Percentiles rank a stretch among this genome's conserved stretches.
Evolutionary conservation across 23 tunicate species (phyloP).

Genomic region (Ascidia mentula): DNA sequence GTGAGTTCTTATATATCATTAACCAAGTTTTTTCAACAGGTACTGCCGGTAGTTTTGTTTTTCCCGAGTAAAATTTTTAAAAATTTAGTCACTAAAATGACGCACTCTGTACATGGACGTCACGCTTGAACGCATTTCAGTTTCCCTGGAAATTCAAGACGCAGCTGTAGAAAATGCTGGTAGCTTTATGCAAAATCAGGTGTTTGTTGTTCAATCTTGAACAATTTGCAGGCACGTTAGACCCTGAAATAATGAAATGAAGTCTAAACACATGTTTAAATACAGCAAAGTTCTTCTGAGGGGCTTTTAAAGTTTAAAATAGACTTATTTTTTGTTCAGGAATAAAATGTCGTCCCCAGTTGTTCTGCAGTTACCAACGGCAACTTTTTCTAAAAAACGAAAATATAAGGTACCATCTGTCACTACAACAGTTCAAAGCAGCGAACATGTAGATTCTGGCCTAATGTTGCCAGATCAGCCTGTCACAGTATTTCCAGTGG

Average conservation of each 20-base stretch:
- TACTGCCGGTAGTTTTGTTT: too few relatives aligned
- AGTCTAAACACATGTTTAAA: too few relatives aligned
- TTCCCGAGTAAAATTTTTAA: background rate
- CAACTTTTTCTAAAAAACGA: slow-evolving; percentile 7
- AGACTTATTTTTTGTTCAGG: too few relatives aligned
- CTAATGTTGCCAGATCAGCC: background rate
- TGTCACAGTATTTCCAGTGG: slow-evolving; percentile 36
- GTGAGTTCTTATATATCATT: too few relatives aligned
- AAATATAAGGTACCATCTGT: background rate
- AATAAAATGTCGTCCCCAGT: slow-evolving; percentile 28
- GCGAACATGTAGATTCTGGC: background rate
- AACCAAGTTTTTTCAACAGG: too few relatives aligned
- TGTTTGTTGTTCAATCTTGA: too few relatives aligned
- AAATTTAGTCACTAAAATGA: too few relatives aligned
- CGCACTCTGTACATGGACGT: background rate
- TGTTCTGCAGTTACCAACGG: slow-evolving; percentile 23
- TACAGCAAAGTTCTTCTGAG: too few relatives aligned
- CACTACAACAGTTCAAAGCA: background rate
- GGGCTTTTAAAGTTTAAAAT: too few relatives aligned
- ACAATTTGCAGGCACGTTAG: too few relatives aligned
- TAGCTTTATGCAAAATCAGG: too few relatives aligned
- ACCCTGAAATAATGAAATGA: too few relatives aligned
- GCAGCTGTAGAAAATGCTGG: background rate
- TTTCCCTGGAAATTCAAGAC: slow-evolving; percentile 65
- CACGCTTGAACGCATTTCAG: slow-evolving; percentile 8